A percentile compares a stretch with the other conserved stretches of the same genome.
Evolutionary conservation across 2,113 vertebrate species (phyloP).

Genomic region (Cichladusa arquata): DNA sequence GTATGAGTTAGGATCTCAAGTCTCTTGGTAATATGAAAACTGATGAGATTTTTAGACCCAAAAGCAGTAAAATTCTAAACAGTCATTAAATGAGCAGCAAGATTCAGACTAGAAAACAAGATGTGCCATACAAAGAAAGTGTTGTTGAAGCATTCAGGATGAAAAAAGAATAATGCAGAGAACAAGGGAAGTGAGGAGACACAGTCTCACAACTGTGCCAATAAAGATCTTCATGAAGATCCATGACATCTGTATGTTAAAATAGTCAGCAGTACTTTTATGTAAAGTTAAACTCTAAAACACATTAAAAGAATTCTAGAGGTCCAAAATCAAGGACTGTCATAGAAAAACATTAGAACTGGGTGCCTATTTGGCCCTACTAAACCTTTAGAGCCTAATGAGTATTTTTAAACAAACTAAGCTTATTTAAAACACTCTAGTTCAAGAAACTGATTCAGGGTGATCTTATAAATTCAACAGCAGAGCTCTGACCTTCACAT

Average conservation of each 20-base stretch:
- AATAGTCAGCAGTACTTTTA: background rate
- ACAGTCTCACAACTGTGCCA: background rate
- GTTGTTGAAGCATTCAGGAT: background rate
- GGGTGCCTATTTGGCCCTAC: background rate
- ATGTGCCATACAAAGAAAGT: background rate
- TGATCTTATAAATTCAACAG: background rate
- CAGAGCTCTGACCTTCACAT: background rate
- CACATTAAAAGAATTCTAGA: background rate
- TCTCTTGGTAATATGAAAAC: background rate
- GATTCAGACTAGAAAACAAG: background rate
- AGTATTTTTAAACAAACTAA: background rate
- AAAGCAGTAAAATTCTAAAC: background rate
- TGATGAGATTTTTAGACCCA: background rate
- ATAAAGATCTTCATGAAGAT: background rate
- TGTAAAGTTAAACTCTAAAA: background rate
- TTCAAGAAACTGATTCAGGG: background rate
- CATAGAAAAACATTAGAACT: background rate
- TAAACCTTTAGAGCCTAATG: background rate
- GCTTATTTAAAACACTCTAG: background rate
- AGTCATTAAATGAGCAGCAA: background rate
- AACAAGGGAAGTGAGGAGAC: background rate
- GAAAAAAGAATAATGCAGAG: background rate
- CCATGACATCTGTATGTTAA: background rate
- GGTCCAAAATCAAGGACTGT: background rate
- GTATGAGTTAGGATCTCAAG: background rate